Evolutionary conservation across 2,797 vertebrate species (phyloP), one percentile per base, ranked within the genome.

Genomic region (Scomberomorus guttatus): DNA sequence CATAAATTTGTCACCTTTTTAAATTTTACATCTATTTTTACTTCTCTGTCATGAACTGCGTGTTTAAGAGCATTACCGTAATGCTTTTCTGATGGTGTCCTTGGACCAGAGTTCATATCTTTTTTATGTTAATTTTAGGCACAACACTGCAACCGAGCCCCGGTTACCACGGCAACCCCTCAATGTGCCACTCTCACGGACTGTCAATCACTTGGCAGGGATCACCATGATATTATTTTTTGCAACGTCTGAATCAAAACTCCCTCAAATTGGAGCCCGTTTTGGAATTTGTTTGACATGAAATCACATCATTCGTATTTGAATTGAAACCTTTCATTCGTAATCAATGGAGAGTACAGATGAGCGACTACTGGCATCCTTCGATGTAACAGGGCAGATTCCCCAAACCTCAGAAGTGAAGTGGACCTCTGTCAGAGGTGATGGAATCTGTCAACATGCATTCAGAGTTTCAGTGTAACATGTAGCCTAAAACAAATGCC

Each of bases 161-260:
- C 2, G 14, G 89, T 92, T 83, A 60, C 90, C 77, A 75, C 79
- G 58, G 81, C 55, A 90, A 93, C 88, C 73, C 13, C 59, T 72
- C 42, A 17, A 77, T 0, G 72, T 81, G 75, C 77, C 73, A 80
- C 72, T 70, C 86, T 73, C 74, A 42, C 78, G 54, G 66, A 50
- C 75, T 85, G 86, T 87, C 86, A 85, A 72, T 90, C 77, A 77
- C 82, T 72, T 81, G 75, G 74, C 71, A 51, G 44, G 63, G 72
- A 75, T 82, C 62, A 66, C 39, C 34, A 62, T 70, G 70, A 75
- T 79, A 71, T 66, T 54, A 75, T 72, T 82, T 48, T 50, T 42
- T 14, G 50, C 42, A 39, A 44, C 25, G 51, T 57, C 55, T 56
- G 39, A 42, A 42, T 42, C 3, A 55, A 74, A 54, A 56, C 39